Percentiles rank a stretch among this genome's conserved stretches.
phyloP scores from a whole-genome alignment of 2,888 invertebrate species.

The Scaptomyza polygonia region DNA sequence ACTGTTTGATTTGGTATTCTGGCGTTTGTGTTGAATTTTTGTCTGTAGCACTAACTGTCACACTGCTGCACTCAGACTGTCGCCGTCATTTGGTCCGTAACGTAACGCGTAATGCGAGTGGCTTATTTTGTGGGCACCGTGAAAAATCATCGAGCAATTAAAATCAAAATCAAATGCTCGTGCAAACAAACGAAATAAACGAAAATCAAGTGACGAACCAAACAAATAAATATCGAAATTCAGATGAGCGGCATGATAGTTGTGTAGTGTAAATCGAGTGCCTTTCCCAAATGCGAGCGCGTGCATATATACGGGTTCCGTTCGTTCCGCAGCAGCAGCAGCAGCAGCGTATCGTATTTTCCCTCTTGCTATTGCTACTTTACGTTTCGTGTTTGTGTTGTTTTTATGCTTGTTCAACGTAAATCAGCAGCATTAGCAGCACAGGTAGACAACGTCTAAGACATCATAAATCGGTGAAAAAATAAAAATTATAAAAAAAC shows the following conservation, averaged over 20 bases:
- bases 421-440: constrained; percentile 49
- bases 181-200: constrained; percentile 39
- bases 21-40: constrained; percentile 13
- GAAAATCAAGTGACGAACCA: constrained; percentile 24
- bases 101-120: constrained; percentile 63
- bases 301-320: constrained; percentile 78
- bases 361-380: constrained; percentile 65
- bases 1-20: constrained; percentile 43
- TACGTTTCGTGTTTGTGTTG: constrained; percentile 65
- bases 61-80: constrained; percentile 55
- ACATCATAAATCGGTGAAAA: constrained; percentile 61
- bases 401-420: constrained; percentile 72
- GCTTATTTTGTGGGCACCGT: constrained; percentile 42
- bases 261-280: constrained; percentile 49
- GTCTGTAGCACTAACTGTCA: constrained; percentile 30
- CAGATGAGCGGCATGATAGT: constrained; percentile 37
- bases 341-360: constrained; percentile 59
- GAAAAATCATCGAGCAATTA: constrained; percentile 41
- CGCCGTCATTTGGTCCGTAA: constrained; percentile 55
- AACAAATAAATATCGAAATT: constrained; percentile 16
- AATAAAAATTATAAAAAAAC: constrained; percentile 49
- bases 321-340: constrained; percentile 58
- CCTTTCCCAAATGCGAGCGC: constrained; percentile 66
- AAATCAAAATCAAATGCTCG: constrained; percentile 38
- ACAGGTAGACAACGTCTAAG: constrained; percentile 67